These are phyloP conservation scores for Spilosoma lubricipeda DNA, from an alignment of 2,888 invertebrate species.

Conservation along the genomic window DNA sequence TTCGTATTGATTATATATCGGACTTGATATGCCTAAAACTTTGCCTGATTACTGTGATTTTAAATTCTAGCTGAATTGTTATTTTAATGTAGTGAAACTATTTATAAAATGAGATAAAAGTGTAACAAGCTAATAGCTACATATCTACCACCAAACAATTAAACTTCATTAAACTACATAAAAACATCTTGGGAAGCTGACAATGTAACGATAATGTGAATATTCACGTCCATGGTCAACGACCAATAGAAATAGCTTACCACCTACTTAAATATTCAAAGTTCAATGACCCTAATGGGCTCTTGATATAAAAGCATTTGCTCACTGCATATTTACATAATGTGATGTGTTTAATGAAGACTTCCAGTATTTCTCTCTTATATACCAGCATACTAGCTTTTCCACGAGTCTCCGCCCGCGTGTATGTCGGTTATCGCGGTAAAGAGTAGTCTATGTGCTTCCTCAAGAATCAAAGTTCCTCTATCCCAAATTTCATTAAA, in stretches of 20 bases:
- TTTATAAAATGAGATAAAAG: not conserved
- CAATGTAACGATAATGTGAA: slow-evolving; percentile 29
- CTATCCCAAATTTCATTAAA: no score
- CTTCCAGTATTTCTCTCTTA: slow-evolving; percentile 13
- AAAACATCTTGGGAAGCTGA: slow-evolving; percentile 10
- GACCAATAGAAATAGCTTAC: slow-evolving; percentile 52
- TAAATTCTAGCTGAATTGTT: not conserved
- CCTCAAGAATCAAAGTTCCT: no score
- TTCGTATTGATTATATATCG: no score
- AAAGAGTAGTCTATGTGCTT: no score
- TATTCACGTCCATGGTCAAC: slow-evolving; percentile 49
- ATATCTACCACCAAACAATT: not conserved
- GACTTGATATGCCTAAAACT: not conserved
- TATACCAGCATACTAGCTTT: no score
- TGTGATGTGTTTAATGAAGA: slow-evolving; percentile 29
- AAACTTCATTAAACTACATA: not conserved
- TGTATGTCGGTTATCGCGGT: no score
- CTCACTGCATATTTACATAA: slow-evolving; percentile 24
- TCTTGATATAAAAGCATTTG: slow-evolving; percentile 34
- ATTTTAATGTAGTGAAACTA: not conserved
- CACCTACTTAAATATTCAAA: slow-evolving; percentile 53
- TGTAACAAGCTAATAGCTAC: not conserved
- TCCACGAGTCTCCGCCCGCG: no score
- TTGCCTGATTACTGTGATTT: not conserved
- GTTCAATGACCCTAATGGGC: slow-evolving; percentile 59